Percentiles rank a stretch among this genome's conserved stretches.
These are phyloP conservation scores for Callyntrura guangdongensis DNA, from an alignment of 2,888 invertebrate genomes.

Conservation along the genomic window DNA sequence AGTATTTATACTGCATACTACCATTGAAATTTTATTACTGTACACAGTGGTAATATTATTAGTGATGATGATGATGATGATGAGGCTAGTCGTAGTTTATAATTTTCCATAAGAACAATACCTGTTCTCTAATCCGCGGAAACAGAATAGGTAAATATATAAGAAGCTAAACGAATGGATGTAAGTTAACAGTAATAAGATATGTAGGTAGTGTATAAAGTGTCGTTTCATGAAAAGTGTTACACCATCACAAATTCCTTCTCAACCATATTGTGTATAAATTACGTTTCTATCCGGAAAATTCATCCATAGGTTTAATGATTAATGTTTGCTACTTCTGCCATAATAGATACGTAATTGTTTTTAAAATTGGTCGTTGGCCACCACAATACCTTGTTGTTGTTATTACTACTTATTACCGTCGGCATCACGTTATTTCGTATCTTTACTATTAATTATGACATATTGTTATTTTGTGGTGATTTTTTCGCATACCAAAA, in stretches of 20 bases:
- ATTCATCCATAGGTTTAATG: constrained; percentile 1
- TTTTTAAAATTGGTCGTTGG: not conserved
- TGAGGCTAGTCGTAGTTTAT: constrained; percentile 72
- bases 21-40: constrained; percentile 50
- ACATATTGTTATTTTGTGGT: no score
- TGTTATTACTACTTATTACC: not conserved
- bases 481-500: constrained; percentile 29
- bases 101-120: constrained; percentile 48
- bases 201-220: not conserved
- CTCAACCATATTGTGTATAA: constrained; percentile 22
- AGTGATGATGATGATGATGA: constrained; percentile 14
- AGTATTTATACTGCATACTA: constrained; percentile 27
- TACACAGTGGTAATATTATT: constrained; percentile 16
- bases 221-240: not conserved
- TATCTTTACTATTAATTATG: not conserved
- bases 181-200: not conserved
- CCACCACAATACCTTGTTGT: constrained; percentile 8
- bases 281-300: not conserved
- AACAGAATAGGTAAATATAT: not conserved
- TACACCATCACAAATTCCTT: constrained; percentile 43
- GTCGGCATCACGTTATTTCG: not conserved
- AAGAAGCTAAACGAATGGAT: not conserved
- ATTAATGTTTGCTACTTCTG: not conserved
- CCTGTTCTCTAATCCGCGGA: not conserved
- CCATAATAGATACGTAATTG: constrained; percentile 20